These are phyloP conservation scores for Mycteria americana DNA, from an alignment of 2,797 vertebrate genomes.

Conservation along the genomic window DNA sequence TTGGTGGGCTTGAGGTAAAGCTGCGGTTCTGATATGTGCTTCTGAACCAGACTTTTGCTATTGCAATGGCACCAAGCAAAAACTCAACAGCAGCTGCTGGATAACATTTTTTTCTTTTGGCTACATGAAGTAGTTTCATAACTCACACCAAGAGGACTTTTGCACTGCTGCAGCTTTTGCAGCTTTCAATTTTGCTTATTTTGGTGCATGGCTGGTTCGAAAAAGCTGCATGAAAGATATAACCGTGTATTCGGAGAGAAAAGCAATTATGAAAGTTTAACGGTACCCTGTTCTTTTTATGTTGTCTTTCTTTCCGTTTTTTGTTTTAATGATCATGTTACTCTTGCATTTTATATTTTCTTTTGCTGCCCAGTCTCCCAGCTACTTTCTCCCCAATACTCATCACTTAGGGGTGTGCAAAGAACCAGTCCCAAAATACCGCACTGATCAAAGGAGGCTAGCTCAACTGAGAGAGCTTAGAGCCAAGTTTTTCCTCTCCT, in stretches of 20 bases:
- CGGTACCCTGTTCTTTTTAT: slow-evolving; percentile 79
- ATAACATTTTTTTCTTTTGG: slow-evolving; percentile 68
- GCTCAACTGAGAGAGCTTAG: slow-evolving; percentile 76
- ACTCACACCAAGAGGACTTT: slow-evolving; percentile 51
- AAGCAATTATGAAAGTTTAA: slow-evolving; percentile 75
- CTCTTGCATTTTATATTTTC: slow-evolving; percentile 75
- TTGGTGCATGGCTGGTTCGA: slow-evolving; percentile 77
- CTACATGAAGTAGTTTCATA: slow-evolving; percentile 63
- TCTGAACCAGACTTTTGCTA: slow-evolving; percentile 68
- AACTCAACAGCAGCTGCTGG: slow-evolving; percentile 72
- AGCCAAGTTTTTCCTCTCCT: slow-evolving; percentile 82
- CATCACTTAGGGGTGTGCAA: slow-evolving; percentile 81
- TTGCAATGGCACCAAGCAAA: slow-evolving; percentile 74
- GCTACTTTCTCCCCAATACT: slow-evolving; percentile 73
- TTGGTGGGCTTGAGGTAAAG: slow-evolving; percentile 85
- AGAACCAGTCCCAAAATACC: slow-evolving; percentile 72
- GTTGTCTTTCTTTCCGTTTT: slow-evolving; percentile 72
- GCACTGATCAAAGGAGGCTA: slow-evolving; percentile 68
- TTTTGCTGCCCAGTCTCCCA: slow-evolving; percentile 76
- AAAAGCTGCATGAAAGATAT: slow-evolving; percentile 77
- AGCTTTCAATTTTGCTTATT: slow-evolving; percentile 73
- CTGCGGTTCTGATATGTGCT: slow-evolving; percentile 72
- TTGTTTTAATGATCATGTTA: slow-evolving; percentile 73
- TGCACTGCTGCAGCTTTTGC: slow-evolving; percentile 74
- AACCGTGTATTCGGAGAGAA: slow-evolving; percentile 68